These are phyloP conservation scores for Microtus montanus DNA, from an alignment of 2,113 vertebrate species.

Conservation along the genomic window DNA sequence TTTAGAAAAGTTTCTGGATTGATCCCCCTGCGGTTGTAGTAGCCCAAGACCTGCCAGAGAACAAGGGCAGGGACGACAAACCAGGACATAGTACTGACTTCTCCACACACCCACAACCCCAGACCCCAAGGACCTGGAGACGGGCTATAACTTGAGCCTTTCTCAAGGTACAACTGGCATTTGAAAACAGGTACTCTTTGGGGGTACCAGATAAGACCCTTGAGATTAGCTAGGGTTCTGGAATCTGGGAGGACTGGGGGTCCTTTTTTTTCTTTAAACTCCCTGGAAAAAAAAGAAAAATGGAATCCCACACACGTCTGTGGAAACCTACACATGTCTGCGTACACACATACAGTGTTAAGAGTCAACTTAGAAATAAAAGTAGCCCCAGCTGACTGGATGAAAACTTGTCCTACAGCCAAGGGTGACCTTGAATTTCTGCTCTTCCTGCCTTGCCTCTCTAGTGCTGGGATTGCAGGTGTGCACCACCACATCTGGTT, in stretches of 20 bases:
- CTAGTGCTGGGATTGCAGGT: neutral
- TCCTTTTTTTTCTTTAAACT: neutral
- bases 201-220: neutral
- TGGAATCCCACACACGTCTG: neutral
- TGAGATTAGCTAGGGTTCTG: neutral
- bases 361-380: neutral
- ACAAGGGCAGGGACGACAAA: constrained; percentile 1
- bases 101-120: neutral
- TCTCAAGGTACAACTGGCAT: neutral
- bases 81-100: accelerated
- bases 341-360: accelerated
- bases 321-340: too few species aligned
- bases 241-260: neutral
- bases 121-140: too few species aligned
- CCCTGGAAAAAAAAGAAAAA: neutral
- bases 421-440: neutral
- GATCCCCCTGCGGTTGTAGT: constrained; percentile 96
- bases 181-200: neutral
- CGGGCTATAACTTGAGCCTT: neutral
- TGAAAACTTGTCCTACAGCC: neutral
- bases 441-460: neutral
- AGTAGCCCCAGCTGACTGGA: neutral
- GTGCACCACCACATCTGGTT: neutral
- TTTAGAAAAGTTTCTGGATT: constrained; percentile 94
- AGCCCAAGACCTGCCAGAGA: constrained; percentile 92